Evolutionary conservation across 2,113 vertebrate species (phyloP), one percentile per base, ranked within the genome.

Genomic region (Myotis davidii): DNA sequence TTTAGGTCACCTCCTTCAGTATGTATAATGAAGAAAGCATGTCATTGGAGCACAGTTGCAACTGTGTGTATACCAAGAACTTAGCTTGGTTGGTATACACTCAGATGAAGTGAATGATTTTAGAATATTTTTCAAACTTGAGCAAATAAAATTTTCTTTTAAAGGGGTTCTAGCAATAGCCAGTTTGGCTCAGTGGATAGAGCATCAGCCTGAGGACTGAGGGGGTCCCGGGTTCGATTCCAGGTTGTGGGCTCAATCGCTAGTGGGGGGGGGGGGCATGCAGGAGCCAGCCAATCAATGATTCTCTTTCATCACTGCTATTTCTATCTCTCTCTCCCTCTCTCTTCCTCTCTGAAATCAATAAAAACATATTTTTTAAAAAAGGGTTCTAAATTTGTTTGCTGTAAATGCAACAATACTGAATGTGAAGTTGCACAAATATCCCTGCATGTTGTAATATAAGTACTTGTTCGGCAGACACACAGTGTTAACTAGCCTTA

Each of bases 131-230:
- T 93, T 73, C 20, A 61, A 42, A 34, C 25, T n/a, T 77, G 29
- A 32, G 37, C 54, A 91, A 67, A 88, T 94, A 32, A 37, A 6
- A 83, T 79, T 56, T 89, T 91, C 45, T 70, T 90, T 83, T 52
- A 23, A 77, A 87, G 45, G 25, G 2, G 39, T 54, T 76, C 82
- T 85, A n/a, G 56, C 56, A 9, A 9, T 59, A 59, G 23, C 21
- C 3, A 8, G 21, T 3, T 59, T 59, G 56, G 23, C 23, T 59
- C 56, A 59, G 56, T 59, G 25, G 56, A 25, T 59, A 59, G 56
- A 59, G 56, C 56, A 59, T 59, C 56, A 25, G 23, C 23, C 56
- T 59, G 56, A 9, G 9, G 56, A 59, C 56, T 59, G 56, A 59
- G 25, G 56, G 56, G 56, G 56, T 59, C 23, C 9, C 10, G 23